phyloP scores from a whole-genome alignment of 2,113 vertebrate species.

The Corythaixoides concolor region DNA sequence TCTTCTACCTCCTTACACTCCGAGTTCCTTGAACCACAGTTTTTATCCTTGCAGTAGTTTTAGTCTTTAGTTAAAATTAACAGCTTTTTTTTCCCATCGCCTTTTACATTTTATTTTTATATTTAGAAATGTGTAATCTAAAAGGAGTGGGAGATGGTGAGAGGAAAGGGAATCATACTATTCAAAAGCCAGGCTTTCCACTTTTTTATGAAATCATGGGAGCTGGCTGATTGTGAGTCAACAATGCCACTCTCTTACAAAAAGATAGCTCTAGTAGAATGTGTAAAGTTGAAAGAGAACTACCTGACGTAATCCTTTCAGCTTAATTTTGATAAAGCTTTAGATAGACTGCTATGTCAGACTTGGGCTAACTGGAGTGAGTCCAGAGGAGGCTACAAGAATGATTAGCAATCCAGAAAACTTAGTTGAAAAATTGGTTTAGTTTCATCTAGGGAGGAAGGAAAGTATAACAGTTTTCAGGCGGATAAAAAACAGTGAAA shows the following conservation, averaged over 20 bases:
- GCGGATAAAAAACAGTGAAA: neutral
- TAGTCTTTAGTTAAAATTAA: neutral
- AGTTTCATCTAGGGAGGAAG: neutral
- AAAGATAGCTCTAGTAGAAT: neutral
- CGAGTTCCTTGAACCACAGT: neutral
- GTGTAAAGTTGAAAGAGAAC: neutral
- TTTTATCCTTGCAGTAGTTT: neutral
- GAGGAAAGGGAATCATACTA: neutral
- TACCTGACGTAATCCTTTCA: neutral
- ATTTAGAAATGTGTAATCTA: neutral
- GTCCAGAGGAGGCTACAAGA: neutral
- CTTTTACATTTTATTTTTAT: neutral
- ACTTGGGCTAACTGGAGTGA: neutral
- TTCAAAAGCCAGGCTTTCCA: neutral
- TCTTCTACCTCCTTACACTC: neutral
- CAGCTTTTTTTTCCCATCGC: neutral
- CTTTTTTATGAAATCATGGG: neutral
- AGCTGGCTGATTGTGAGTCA: neutral
- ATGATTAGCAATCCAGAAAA: neutral
- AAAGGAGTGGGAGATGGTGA: neutral
- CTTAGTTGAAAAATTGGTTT: neutral
- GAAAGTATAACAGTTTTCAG: neutral
- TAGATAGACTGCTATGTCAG: neutral
- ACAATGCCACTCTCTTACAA: neutral
- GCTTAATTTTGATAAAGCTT: neutral